Evolutionary conservation across 2,888 invertebrate genomes (phyloP).

Genomic region (Cybosia mesomella): DNA sequence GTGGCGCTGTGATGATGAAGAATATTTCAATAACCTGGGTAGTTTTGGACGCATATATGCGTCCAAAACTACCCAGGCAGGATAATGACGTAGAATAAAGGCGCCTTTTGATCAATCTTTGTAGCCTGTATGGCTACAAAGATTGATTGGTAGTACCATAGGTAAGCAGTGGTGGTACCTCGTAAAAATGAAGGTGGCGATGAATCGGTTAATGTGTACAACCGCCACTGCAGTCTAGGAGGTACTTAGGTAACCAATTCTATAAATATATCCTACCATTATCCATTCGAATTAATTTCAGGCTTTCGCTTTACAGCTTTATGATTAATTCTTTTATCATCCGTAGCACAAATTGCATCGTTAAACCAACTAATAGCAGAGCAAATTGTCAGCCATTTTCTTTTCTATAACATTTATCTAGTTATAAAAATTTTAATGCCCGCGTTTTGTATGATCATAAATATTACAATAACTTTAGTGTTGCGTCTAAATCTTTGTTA

Average conservation of each 20-base stretch:
- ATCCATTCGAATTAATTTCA: conserved; percentile 8
- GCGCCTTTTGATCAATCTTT: too few relatives aligned
- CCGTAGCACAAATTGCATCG: neutral
- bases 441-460: conserved; percentile 49
- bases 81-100: too few relatives aligned
- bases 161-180: too few relatives aligned
- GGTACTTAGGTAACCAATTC: too few relatives aligned
- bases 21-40: too few relatives aligned
- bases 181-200: too few relatives aligned
- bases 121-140: too few relatives aligned
- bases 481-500: conserved; percentile 39
- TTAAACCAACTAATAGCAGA: conserved; percentile 5
- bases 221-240: neutral
- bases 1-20: too few relatives aligned
- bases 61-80: too few relatives aligned
- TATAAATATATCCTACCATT: too few relatives aligned
- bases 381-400: conserved; percentile 15
- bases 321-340: neutral
- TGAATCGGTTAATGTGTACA: neutral
- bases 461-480: conserved; percentile 46
- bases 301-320: conserved; percentile 12
- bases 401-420: conserved; percentile 20
- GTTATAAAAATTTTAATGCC: conserved; percentile 40
- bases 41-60: too few relatives aligned
- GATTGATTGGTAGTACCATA: too few relatives aligned